Evolutionary conservation across 2,797 vertebrate genomes (phyloP), one percentile per base, ranked within the genome.

Genomic region (Tapera naevia): DNA sequence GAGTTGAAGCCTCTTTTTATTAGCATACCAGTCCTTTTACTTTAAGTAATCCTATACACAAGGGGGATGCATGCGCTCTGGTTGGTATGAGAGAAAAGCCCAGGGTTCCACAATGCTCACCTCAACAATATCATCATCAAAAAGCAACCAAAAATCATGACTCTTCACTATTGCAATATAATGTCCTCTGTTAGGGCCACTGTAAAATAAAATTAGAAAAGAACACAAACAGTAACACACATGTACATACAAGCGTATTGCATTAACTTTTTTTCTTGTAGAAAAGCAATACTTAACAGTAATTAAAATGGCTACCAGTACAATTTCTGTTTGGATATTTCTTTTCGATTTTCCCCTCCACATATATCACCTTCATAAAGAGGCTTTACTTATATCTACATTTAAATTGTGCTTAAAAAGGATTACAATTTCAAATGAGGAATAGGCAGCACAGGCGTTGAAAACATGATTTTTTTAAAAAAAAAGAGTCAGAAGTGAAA

Each of bases 81-180:
- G 11, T 17, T 43, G 28, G 24, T 28, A 64, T 5, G 11, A 73
- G 17, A 28, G 84, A 60, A 39, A 80, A 41, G 19, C 16, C 21
- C 54, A 73, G 28, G 18, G 25, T 61, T 74, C 74, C 41, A 73
- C 18, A 62, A 53, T 62, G 89, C 98, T 98, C 97, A 98, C 98
- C 98, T 98, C 98, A 97, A 98, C 98, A 91, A 98, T 98, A 96
- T 98, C 98, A 85, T 98, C 98, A 96, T 98, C 98, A 97, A 98
- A 98, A 95, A 98, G 97, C 94, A 98, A 97, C 98, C 98, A 98
- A 94, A 98, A 98, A 70, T 98, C 98, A 86, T 98, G 98, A 98
- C 98, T 98, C 95, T 98, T 98, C 93, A 98, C 98, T 98, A 98
- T 98, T 97, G 98, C 98, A 97, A 98, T 98, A 93, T 98, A 98